A percentile compares a stretch with the other conserved stretches of the same genome.
phyloP scores from a whole-genome alignment of 2,113 vertebrate species.

The Crotalus helleri region DNA sequence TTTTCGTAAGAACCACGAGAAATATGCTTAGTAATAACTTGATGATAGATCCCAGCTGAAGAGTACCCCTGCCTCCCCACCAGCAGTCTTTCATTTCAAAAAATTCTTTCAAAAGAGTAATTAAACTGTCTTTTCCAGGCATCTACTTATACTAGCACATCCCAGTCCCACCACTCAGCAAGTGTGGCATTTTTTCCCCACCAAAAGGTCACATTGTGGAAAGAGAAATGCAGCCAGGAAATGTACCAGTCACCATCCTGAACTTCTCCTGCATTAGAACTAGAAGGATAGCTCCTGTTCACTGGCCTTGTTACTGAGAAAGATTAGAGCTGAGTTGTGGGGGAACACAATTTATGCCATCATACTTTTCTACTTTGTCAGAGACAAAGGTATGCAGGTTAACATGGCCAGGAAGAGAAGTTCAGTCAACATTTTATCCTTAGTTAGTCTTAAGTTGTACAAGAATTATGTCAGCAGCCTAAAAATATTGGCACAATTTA shows the following conservation, averaged over 20 bases:
- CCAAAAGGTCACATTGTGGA: not conserved
- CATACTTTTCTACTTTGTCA: not conserved
- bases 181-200: not conserved
- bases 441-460: not conserved
- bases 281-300: not conserved
- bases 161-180: not conserved
- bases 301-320: not conserved
- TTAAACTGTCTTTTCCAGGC: not conserved
- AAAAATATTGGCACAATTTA: conserved; percentile 5
- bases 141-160: not conserved
- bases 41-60: not conserved
- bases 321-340: not conserved
- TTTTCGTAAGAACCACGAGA: not conserved
- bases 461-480: conserved; percentile 18
- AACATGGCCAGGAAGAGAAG: not conserved
- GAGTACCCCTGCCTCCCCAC: not conserved
- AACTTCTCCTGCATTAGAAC: not conserved
- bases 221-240: not conserved
- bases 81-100: not conserved
- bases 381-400: not conserved
- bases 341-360: not conserved
- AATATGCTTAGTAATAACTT: not conserved
- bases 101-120: not conserved
- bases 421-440: not conserved
- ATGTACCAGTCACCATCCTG: not conserved